These are phyloP conservation scores for Centruroides sculpturatus DNA, from an alignment of 1,140 invertebrate species.

Conservation along the genomic window DNA sequence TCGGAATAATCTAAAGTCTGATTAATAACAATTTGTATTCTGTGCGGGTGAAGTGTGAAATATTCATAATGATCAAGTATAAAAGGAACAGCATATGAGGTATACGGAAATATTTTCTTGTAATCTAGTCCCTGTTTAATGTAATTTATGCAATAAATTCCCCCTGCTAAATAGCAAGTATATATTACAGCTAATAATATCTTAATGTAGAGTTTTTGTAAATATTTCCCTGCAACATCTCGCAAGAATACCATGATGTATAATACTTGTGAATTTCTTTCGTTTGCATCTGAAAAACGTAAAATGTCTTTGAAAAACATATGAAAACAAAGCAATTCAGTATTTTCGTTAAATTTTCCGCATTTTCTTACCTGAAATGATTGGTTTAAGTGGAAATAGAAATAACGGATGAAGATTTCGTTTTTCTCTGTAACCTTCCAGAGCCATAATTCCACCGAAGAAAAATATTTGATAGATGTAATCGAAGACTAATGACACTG, in stretches of 20 bases:
- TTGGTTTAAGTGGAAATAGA: no score
- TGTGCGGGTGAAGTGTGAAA: conserved; percentile 75
- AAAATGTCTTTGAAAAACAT: no score
- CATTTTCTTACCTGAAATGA: no score
- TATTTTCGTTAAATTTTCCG: no score
- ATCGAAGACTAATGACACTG: no score
- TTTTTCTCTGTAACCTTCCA: no score
- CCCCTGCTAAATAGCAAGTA: conserved; percentile 58
- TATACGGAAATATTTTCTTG: conserved; percentile 62
- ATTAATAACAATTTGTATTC: conserved; percentile 69
- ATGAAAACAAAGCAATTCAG: no score
- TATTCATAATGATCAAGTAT: conserved; percentile 75
- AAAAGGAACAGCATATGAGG: conserved; percentile 75
- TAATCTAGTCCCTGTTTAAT: conserved; percentile 77
- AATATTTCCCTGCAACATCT: conserved; percentile 53
- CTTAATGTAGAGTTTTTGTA: conserved; percentile 63
- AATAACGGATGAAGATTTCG: no score
- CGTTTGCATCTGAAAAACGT: no score
- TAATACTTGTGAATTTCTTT: conserved; percentile 40
- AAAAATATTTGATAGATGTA: no score
- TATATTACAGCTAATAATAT: conserved; percentile 57
- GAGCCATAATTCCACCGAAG: no score
- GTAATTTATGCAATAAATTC: conserved; percentile 68
- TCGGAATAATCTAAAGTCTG: conserved; percentile 74
- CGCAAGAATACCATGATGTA: conserved; percentile 77